These are phyloP conservation scores for Mionectes macconnelli DNA, from an alignment of 2,113 vertebrate genomes.

Conservation along the genomic window DNA sequence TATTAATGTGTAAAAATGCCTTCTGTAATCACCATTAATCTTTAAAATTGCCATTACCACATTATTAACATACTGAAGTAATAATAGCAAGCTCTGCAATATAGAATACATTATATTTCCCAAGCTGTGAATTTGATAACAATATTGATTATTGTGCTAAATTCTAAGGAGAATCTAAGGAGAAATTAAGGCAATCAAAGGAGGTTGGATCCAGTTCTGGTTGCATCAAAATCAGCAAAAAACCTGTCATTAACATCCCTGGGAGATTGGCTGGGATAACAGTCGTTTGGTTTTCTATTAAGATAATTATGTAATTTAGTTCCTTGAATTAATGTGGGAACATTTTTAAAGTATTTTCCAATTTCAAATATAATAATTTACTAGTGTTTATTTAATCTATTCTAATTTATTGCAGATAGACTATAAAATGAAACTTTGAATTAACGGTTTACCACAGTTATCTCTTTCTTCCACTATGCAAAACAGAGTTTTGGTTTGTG, in stretches of 20 bases:
- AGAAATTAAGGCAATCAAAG: neutral
- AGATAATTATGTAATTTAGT: neutral
- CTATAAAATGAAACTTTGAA: neutral
- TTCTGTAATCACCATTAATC: conserved; percentile 18
- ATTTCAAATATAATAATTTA: neutral
- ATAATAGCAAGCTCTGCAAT: neutral
- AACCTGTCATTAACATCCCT: neutral
- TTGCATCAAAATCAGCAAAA: neutral
- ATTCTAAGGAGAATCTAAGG: neutral
- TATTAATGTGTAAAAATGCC: conserved; percentile 46
- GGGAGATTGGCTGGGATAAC: neutral
- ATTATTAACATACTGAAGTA: conserved; percentile 5
- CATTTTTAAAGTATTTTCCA: neutral
- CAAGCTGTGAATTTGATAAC: neutral
- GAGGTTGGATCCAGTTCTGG: neutral
- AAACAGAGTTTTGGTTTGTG: neutral
- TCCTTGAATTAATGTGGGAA: conserved; percentile 21
- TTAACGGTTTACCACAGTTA: conserved; percentile 31
- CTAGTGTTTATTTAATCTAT: neutral
- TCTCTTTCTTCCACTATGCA: conserved; percentile 66
- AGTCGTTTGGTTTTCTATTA: neutral
- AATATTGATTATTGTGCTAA: neutral
- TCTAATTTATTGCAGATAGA: conserved; percentile 16
- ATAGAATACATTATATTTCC: neutral
- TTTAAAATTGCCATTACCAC: neutral